phyloP scores from a whole-genome alignment of 2,113 vertebrate species.

The Embiotoca jacksoni region DNA sequence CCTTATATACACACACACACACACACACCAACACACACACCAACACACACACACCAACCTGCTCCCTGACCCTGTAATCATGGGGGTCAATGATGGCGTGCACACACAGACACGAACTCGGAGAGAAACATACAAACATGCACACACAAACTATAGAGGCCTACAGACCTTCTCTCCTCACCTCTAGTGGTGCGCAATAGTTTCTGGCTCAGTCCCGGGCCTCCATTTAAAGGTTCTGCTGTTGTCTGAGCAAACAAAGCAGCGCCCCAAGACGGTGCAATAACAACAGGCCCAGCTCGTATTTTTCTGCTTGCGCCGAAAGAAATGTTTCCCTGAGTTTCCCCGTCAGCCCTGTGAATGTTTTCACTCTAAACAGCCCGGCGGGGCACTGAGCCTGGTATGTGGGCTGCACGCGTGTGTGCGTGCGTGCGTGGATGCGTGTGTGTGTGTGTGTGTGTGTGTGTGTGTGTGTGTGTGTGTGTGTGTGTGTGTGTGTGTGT shows the following conservation, averaged over 20 bases:
- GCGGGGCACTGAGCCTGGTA: constrained; percentile 70
- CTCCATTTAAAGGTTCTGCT: constrained; percentile 82
- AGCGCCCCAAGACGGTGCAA: constrained; percentile 75
- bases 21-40: neutral
- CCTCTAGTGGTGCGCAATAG: constrained; percentile 73
- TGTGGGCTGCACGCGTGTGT: constrained; percentile 63
- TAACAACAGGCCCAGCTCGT: constrained; percentile 78
- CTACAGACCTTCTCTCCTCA: constrained; percentile 71
- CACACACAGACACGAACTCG: constrained; percentile 49
- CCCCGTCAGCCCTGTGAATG: constrained; percentile 81
- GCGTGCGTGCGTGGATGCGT: constrained; percentile 51
- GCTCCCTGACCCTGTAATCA: constrained; percentile 78
- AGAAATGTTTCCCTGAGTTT: constrained; percentile 85
- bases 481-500: constrained; percentile 36
- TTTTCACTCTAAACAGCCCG: constrained; percentile 84
- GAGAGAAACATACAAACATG: constrained; percentile 35
- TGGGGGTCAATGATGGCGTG: constrained; percentile 75
- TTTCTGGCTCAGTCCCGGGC: constrained; percentile 72
- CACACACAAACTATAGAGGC: constrained; percentile 66
- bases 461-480: constrained; percentile 28
- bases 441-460: constrained; percentile 69
- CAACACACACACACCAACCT: constrained; percentile 34
- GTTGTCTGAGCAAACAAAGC: constrained; percentile 85
- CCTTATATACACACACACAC: neutral
- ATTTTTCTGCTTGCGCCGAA: constrained; percentile 83